Evolutionary conservation across 2,113 vertebrate species (phyloP).

Genomic region (Toxotes chatareus): DNA sequence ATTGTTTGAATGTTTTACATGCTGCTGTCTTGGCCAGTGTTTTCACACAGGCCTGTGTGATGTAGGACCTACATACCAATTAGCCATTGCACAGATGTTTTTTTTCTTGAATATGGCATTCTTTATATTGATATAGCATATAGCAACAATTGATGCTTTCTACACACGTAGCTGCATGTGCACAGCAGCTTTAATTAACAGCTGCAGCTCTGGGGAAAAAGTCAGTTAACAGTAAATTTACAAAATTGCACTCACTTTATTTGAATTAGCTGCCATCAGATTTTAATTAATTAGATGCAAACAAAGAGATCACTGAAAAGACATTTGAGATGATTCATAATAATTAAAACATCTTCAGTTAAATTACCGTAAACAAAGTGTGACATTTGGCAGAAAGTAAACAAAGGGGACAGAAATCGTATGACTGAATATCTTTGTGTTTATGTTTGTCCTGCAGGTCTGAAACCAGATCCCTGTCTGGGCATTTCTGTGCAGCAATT

Average conservation of each 20-base stretch:
- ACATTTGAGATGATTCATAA: not conserved
- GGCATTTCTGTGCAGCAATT: constrained; percentile 10
- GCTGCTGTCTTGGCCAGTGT: constrained; percentile 7
- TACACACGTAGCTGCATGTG: not conserved
- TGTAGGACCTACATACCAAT: constrained; percentile 6
- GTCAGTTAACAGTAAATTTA: not conserved
- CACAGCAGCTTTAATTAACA: constrained; percentile 24
- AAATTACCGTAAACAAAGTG: constrained; percentile 24
- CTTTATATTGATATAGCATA: not conserved
- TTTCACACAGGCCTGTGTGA: constrained; percentile 5
- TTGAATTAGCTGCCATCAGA: constrained; percentile 11
- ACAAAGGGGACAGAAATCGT: constrained; percentile 28
- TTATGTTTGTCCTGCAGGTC: constrained; percentile 35
- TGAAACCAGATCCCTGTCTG: not conserved
- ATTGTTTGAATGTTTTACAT: constrained; percentile 23
- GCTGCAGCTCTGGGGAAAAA: constrained; percentile 5
- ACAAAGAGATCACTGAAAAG: not conserved
- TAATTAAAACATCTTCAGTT: constrained; percentile 26
- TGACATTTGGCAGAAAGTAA: constrained; percentile 27
- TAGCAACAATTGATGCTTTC: not conserved
- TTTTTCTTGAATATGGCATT: not conserved
- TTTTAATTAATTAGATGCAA: constrained; percentile 24
- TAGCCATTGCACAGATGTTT: not conserved
- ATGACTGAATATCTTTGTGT: constrained; percentile 23
- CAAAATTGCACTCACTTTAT: constrained; percentile 25